Evolutionary conservation across 2,113 vertebrate species (phyloP).

Genomic region (Menura novaehollandiae): DNA sequence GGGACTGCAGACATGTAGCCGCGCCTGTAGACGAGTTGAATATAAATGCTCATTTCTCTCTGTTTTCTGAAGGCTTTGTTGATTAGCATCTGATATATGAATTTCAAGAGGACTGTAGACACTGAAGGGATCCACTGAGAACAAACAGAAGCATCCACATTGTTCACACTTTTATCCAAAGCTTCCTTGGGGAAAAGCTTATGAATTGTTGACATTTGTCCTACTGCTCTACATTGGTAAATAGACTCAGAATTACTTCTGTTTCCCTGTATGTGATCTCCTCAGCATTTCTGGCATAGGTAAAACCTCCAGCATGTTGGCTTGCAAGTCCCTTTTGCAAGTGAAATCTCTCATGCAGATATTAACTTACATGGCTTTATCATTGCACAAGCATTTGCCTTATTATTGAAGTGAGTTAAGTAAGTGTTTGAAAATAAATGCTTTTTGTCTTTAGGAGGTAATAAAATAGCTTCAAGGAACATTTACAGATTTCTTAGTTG

Average conservation of each 20-base stretch:
- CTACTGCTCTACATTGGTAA: background rate
- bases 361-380: background rate
- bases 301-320: background rate
- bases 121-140: background rate
- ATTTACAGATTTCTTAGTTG: background rate
- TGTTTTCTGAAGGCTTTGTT: background rate
- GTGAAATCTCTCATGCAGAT: background rate
- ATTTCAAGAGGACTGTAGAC: background rate
- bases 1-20: background rate
- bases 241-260: background rate
- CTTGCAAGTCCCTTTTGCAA: background rate
- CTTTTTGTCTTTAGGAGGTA: background rate
- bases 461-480: background rate
- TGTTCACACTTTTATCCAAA: background rate
- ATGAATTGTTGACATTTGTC: background rate
- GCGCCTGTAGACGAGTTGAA: background rate
- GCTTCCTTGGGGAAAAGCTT: background rate
- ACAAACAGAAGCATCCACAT: background rate
- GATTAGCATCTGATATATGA: background rate
- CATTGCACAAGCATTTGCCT: background rate
- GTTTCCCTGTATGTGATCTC: background rate
- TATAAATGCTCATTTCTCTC: background rate
- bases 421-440: background rate
- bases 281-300: background rate
- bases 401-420: background rate